Conservation (phyloP, 2,113 vertebrate genomes). For the Noturus placidus region DNA sequence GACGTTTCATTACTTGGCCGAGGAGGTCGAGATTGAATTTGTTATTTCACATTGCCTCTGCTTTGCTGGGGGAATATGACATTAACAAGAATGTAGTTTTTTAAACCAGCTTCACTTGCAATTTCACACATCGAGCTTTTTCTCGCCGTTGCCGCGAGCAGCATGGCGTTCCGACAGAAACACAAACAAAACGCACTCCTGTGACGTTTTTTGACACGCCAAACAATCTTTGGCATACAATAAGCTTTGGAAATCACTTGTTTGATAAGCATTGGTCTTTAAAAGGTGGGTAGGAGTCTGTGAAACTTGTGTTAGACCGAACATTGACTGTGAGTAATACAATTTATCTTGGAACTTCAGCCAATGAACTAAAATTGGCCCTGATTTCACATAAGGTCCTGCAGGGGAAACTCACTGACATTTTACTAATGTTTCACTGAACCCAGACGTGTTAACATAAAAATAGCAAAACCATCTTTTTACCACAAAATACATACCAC, state of each 20-base stretch:
- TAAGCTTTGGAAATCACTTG: background rate
- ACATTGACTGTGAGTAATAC: background rate
- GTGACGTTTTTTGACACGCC: background rate
- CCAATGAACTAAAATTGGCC: background rate
- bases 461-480: background rate
- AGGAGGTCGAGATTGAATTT: background rate
- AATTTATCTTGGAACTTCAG: background rate
- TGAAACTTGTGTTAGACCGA: background rate
- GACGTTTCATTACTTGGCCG: background rate
- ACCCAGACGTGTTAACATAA: background rate
- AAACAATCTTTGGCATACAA: background rate
- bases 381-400: background rate
- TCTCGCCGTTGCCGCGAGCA: background rate
- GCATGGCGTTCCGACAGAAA: background rate
- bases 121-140: constrained; percentile 14
- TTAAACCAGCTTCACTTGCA: constrained; percentile 18
- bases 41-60: constrained; percentile 16
- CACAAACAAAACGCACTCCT: background rate
- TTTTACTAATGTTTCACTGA: background rate
- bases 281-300: background rate
- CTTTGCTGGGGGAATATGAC: constrained; percentile 5
- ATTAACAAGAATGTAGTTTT: background rate
- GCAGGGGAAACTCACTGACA: background rate
- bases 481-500: background rate
- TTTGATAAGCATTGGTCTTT: background rate